Evolutionary conservation across 2,113 vertebrate genomes (phyloP), one percentile per base, ranked within the genome.

Genomic region (Eidolon helvum): DNA sequence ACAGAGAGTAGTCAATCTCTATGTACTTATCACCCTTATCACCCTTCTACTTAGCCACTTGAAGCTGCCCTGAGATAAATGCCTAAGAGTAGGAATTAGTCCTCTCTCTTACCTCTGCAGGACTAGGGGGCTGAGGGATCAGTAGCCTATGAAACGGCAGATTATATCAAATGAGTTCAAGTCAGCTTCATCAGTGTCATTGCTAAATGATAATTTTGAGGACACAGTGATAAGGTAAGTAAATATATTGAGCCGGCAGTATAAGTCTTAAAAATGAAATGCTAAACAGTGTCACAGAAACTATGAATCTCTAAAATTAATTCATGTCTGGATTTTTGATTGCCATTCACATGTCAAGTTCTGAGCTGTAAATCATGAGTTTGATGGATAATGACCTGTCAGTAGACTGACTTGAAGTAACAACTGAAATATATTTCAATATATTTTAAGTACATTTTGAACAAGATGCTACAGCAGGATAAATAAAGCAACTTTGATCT

Each of bases 211-310:
- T 59, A 66, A 43, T 63, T 90, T 96, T 78, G 57, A 90, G 72
- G 38, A 92, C 50, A 50, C 8, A 7, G 63, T 82, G 72, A 94
- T 87, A 96, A 96, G 94, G 90, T 84, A 72, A 69, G 79, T 65
- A 96, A 80, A 75, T 77, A 53, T 85, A 71, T 87, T 75, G 75
- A 95, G 45, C 92, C 66, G 66, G 75, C 79, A 53, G 38, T 18
- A 5, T 40, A 75, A 61, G 63, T 35, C 85, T 97, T 87, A 87
- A 63, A 95, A 93, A 91, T 93, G 97, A 93, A 90, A 92, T 59
- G 92, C 83, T 89, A 1, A 21, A 10, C 38, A 79, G 68, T 57
- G 3, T 45, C 53, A 79, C 24, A 72, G 91, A 68, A 72, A 91
- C 57, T 50, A 55, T 80, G 35, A 87, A 66, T 85, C 95, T 91